These are phyloP conservation scores for Cyphomyrus discorhynchus DNA, from an alignment of 2,113 vertebrate genomes.

Conservation along the genomic window DNA sequence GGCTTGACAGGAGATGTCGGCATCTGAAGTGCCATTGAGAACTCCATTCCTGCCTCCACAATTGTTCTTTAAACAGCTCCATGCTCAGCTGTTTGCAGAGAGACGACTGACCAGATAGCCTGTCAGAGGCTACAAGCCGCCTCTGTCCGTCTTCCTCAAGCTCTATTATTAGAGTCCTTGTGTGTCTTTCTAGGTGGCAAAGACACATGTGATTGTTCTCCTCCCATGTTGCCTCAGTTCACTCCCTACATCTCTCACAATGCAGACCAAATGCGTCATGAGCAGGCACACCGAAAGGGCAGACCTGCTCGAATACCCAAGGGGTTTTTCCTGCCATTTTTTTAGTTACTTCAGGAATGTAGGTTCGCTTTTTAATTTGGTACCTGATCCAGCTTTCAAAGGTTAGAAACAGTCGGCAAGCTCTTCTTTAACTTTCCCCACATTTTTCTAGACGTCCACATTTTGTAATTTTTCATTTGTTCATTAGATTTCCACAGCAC, in stretches of 20 bases:
- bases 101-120: neutral
- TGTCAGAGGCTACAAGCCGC: neutral
- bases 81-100: slow-evolving; percentile 7
- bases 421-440: neutral
- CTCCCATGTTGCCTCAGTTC: neutral
- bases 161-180: slow-evolving; percentile 13
- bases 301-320: neutral
- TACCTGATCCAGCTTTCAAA: neutral
- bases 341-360: neutral
- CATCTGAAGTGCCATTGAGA: neutral
- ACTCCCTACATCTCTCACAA: neutral
- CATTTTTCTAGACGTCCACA: neutral
- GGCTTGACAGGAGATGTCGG: neutral
- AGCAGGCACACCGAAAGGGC: neutral
- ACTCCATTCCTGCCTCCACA: slow-evolving; percentile 5
- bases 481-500: neutral
- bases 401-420: neutral
- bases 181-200: neutral
- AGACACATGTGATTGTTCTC: slow-evolving; percentile 5
- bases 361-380: neutral
- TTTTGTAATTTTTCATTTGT: neutral
- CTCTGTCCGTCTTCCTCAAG: neutral
- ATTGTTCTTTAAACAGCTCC: neutral
- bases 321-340: neutral
- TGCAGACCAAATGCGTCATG: neutral